phyloP scores from a whole-genome alignment of 2,113 vertebrate genomes.

The Camelus dromedarius region DNA sequence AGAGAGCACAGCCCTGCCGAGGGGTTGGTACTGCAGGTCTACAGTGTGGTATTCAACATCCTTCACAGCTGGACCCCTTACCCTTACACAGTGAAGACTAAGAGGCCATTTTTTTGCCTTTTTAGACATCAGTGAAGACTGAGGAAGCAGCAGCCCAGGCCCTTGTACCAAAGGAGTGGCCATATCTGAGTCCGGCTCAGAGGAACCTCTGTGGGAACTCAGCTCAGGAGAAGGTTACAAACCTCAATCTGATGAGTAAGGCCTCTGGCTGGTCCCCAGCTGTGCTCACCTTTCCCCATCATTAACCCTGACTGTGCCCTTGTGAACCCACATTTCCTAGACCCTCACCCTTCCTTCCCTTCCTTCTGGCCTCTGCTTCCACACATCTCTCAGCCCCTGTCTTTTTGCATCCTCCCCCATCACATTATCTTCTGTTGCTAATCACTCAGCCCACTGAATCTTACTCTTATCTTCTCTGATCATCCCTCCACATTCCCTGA shows the following conservation, averaged over 20 bases:
- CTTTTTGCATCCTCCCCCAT: neutral
- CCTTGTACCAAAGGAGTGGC: neutral
- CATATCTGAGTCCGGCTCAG: neutral
- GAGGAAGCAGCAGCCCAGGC: neutral
- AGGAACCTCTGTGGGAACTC: neutral
- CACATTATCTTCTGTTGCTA: neutral
- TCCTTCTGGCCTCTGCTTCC: neutral
- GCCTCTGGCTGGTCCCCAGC: neutral
- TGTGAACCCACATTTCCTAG: neutral
- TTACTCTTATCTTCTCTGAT: neutral
- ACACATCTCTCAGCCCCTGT: neutral
- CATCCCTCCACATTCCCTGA: neutral
- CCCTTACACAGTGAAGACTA: neutral
- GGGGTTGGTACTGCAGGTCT: neutral
- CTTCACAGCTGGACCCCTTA: neutral
- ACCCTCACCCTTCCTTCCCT: neutral
- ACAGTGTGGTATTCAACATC: neutral
- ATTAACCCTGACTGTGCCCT: no score
- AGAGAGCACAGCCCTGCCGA: neutral
- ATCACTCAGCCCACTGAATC: neutral
- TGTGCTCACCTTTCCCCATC: neutral
- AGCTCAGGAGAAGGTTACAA: neutral
- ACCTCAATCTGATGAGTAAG: neutral
- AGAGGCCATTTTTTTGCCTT: neutral
- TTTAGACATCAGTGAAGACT: constrained; percentile 60